phyloP scores from a whole-genome alignment of 1,140 invertebrate genomes.

The Meloidogyne chitwoodi region DNA sequence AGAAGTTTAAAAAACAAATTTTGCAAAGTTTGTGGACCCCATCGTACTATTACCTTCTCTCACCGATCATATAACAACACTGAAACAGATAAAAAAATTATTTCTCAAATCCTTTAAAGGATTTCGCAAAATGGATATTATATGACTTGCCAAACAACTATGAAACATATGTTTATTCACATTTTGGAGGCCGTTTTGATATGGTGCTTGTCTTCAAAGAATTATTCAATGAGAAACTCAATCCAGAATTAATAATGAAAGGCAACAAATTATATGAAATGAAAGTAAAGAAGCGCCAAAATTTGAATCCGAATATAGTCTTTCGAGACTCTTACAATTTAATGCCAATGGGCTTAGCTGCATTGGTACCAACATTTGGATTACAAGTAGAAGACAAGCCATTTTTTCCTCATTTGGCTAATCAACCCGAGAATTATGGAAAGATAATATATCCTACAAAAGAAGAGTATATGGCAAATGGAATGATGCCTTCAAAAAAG shows the following conservation, averaged over 20 bases:
- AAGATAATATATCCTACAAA: background rate
- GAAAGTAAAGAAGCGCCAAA: too few species aligned
- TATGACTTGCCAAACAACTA: background rate
- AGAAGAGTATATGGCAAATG: too few species aligned
- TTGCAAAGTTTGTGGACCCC: background rate
- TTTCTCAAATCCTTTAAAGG: background rate
- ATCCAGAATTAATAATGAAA: background rate
- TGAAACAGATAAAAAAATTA: background rate
- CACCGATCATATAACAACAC: background rate
- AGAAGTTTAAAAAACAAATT: background rate
- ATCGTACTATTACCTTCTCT: background rate
- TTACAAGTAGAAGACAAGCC: background rate
- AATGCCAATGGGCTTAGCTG: background rate
- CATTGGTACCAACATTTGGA: background rate
- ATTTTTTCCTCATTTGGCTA: background rate
- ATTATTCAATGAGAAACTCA: background rate
- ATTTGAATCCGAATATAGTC: background rate
- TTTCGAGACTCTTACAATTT: background rate
- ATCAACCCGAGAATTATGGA: background rate
- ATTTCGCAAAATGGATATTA: background rate
- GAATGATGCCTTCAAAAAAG: too few species aligned
- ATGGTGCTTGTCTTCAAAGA: background rate
- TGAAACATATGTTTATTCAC: background rate
- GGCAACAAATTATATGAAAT: conserved; percentile 7
- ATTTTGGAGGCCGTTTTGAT: conserved; percentile 4